A percentile compares a stretch with the other conserved stretches of the same genome.
Conservation (phyloP, 2,797 vertebrate genomes). For the Chelidonichthys spinosus region DNA sequence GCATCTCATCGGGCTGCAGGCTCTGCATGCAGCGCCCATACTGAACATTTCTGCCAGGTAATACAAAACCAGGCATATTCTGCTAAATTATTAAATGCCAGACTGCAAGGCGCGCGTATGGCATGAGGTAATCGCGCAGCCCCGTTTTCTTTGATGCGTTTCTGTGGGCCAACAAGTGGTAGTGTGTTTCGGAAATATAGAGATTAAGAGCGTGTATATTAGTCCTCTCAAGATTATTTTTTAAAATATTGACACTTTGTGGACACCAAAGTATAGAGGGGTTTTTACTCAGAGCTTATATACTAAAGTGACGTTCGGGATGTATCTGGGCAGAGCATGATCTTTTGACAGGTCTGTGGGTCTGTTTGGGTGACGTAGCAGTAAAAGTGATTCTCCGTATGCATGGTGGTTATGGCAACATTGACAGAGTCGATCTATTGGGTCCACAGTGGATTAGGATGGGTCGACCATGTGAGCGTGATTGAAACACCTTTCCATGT, state of each 20-base stretch:
- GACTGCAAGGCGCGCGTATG: constrained; percentile 43
- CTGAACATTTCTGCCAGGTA: constrained; percentile 68
- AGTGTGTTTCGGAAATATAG: constrained; percentile 29
- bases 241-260: constrained; percentile 17
- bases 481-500: constrained; percentile 50
- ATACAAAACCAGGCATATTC: constrained; percentile 70
- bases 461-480: constrained; percentile 43
- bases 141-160: constrained; percentile 20
- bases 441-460: constrained; percentile 50
- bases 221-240: background rate
- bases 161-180: constrained; percentile 63
- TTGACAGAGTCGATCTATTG: constrained; percentile 58
- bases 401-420: constrained; percentile 64
- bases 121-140: constrained; percentile 46
- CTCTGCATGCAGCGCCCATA: constrained; percentile 53
- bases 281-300: constrained; percentile 18
- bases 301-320: constrained; percentile 9
- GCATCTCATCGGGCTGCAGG: constrained; percentile 41
- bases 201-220: constrained; percentile 15
- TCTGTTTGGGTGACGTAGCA: constrained; percentile 63
- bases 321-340: constrained; percentile 4
- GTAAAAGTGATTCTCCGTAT: constrained; percentile 68
- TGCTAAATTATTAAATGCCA: constrained; percentile 68
- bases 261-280: background rate
- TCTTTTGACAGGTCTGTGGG: constrained; percentile 50